Evolutionary conservation across 2,113 vertebrate genomes (phyloP).

Genomic region (Elanus axillaris): DNA sequence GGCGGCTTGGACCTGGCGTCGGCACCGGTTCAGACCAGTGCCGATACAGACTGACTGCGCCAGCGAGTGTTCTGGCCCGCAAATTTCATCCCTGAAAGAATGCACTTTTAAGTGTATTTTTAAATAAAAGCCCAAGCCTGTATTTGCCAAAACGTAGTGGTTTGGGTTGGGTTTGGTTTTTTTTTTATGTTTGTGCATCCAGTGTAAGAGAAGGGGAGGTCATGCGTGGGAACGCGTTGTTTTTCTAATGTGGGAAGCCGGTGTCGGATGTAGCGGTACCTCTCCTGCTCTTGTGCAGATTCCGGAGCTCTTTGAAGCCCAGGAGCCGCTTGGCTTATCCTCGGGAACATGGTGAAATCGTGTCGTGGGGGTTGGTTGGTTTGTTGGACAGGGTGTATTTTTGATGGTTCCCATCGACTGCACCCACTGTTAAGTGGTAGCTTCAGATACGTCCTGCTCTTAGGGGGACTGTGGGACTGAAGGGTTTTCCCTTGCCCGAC

Average conservation of each 20-base stretch:
- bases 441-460: not conserved
- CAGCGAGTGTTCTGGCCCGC: not conserved
- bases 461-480: not conserved
- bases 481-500: not conserved
- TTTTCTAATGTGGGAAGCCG: not conserved
- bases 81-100: not conserved
- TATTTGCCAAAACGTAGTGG: not conserved
- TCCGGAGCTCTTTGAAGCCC: not conserved
- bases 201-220: not conserved
- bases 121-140: not conserved
- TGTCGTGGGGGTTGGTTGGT: not conserved
- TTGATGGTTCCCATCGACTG: not conserved
- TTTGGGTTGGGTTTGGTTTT: not conserved
- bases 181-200: not conserved
- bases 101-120: not conserved
- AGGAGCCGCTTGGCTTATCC: not conserved
- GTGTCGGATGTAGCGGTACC: fast-evolving
- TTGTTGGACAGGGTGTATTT: not conserved
- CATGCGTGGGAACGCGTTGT: fast-evolving
- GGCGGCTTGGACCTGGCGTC: not conserved
- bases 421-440: not conserved
- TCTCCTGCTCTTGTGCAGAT: not conserved
- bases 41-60: too few species aligned
- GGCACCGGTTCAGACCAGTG: not conserved
- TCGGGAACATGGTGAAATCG: fast-evolving